Evolutionary conservation across 1,140 invertebrate genomes (phyloP), one percentile per base, ranked within the genome.

Genomic region (Zaprionus gabonicus): DNA sequence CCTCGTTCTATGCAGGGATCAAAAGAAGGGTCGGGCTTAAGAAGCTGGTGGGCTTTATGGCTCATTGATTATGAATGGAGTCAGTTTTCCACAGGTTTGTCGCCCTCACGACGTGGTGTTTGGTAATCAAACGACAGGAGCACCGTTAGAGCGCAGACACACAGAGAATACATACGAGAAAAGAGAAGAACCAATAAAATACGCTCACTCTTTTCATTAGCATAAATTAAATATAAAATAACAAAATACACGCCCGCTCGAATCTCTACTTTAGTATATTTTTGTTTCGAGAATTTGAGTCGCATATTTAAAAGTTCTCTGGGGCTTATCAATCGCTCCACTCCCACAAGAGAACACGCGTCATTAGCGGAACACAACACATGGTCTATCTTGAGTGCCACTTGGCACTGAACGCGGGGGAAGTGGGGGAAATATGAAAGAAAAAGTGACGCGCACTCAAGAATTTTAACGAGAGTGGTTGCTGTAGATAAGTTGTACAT

Each of bases 211-310:
- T 70, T 75, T 74, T 74, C 69, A 86, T 85, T 86, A 81, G 46
- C 82, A 85, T 85, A 85, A 86, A 79, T 82, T 79, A 82, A 63
- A 27, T 7, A 66, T 56, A 69, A 85, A 75, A 51, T 20, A 23
- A 81, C 41, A 41, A 53, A 74, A 34, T 3, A 34, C 65, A 74
- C 67, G 34, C 68, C 71, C 17, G 3, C 1, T 7, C 46, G 1
- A 7, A 13, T 10, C 20, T 51, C 10, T 12, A 51, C 23, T 23
- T 49, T 23, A 12, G 17, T 49, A 4, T 49, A n/a, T 13, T 51
- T 13, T 23, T 23, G n/a, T 53, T 56, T 31, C 13, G 4, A 2
- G 49, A 62, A 68, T 46, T 57, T 65, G 62, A 53, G 66, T 25
- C 53, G 38, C 25, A 36, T 36, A 41, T 20, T 71, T 57, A 71